Evolutionary conservation across 2,797 vertebrate species (phyloP), one percentile per base, ranked within the genome.

Genomic region (Tadarida brasiliensis): DNA sequence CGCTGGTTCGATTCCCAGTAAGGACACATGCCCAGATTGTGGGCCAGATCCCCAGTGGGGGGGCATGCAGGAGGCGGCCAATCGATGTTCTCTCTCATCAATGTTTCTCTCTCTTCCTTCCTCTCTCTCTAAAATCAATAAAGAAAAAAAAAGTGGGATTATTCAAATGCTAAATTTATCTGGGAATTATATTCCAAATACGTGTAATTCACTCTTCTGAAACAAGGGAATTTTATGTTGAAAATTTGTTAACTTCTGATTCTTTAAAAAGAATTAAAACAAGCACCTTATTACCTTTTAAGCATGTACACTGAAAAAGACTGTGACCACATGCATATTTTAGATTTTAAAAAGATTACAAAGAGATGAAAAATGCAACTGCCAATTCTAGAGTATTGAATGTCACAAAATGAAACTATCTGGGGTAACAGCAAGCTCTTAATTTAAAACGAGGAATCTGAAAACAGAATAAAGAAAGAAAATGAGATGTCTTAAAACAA

Each of bases 401-500:
- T 77, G 59, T 47, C 91, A 92, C 17, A 92, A 56, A 92, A 82
- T n/a, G 54, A 96, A 91, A 87, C 65, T 87, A 70, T 91, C 26
- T 80, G 63, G 76, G 70, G 86, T 80, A 83, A 80, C 1, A 67
- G 49, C 9, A 78, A 91, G 22, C n/a, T 81, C 26, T 85, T 78
- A 86, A 84, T 81, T 91, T 88, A 88, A 81, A 87, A 83, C 57
- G 78, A 94, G 51, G 44, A 88, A 74, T 91, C 82, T 95, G 44
- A 94, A 90, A 88, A 78, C 67, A 85, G 59, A 87, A 71, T 39
- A 76, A 93, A 54, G 24, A 92, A 39, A 87, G 44, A 96, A 87
- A 92, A 88, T 30, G 59, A 24, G 39, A 61, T 57, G 16, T 67
- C 90, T 68, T 85, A 17, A 96, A 86, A 92, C 30, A 78, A 70